Percentiles rank a stretch among this genome's conserved stretches.
phyloP scores from a whole-genome alignment of 2,113 vertebrate genomes.

The Dendropsophus ebraccatus region DNA sequence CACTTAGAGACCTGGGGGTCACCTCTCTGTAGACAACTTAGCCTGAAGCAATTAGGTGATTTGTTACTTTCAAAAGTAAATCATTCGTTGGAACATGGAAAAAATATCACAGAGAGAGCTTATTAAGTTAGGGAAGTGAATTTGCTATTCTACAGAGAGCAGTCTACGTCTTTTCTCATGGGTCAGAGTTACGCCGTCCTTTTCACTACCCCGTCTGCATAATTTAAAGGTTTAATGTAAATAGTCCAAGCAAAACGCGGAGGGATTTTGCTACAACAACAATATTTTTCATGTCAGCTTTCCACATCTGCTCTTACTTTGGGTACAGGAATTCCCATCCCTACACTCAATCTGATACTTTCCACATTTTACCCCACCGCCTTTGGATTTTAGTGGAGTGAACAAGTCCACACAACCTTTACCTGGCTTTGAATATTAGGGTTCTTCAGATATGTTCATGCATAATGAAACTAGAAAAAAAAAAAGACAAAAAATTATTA shows the following conservation, averaged over 20 bases:
- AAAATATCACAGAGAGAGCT: conserved; percentile 17
- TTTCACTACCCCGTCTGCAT: conserved; percentile 49
- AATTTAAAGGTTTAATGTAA: conserved; percentile 52
- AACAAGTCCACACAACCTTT: conserved; percentile 18
- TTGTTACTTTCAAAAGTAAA: conserved; percentile 52
- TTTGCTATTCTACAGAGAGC: conserved; percentile 30
- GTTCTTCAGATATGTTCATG: neutral
- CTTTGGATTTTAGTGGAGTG: no score
- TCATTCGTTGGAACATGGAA: conserved; percentile 50
- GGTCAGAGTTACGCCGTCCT: conserved; percentile 24
- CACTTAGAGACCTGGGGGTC: conserved; percentile 43
- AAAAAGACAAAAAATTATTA: no score
- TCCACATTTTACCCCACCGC: conserved; percentile 36
- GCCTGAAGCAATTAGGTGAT: conserved; percentile 39
- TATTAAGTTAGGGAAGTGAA: conserved; percentile 33
- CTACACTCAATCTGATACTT: conserved; percentile 28
- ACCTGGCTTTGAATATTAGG: neutral
- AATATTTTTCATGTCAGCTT: conserved; percentile 52
- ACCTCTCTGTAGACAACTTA: conserved; percentile 49
- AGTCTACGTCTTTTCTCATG: conserved; percentile 14
- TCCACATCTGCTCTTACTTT: conserved; percentile 56
- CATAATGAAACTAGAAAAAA: no score
- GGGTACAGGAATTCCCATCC: conserved; percentile 41
- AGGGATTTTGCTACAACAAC: conserved; percentile 37
- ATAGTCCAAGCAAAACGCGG: conserved; percentile 43